Evolutionary conservation across 2,113 vertebrate species (phyloP), one percentile per base, ranked within the genome.

Genomic region (Muscicapa adusta): DNA sequence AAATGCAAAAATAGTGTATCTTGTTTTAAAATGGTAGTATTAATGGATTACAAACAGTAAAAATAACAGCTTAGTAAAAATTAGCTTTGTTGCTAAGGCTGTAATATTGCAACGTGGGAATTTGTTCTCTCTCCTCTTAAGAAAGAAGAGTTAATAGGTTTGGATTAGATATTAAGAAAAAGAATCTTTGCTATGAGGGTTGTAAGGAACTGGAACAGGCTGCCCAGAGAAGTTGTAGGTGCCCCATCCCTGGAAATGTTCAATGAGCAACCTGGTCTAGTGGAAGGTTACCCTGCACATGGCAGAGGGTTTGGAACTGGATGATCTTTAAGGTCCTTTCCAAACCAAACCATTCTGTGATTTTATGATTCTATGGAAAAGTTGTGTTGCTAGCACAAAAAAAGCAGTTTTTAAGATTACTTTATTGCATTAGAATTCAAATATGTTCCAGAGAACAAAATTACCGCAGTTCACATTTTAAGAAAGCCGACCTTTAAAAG

Each of bases 371-470:
- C 47, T 62, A 2, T 42, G 66, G 34, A 61, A 51, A 38, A 78
- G 48, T 58, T 63, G 48, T 60, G 23, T 53, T 78, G 36, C 38
- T 85, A 71, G 48, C 61, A 83, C 29, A 45, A n/a, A n/a, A n/a
- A n/a, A n/a, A n/a, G n/a, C n/a, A n/a, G n/a, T 71, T 92, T 93
- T 62, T 91, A 56, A 40, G 0, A 0, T 43, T 45, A 10, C 50
- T 96, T 96, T 91, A 93, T 88, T 91, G 65, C 34, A 25, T 5
- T 83, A n/a, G 14, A 61, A 70, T 89, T 88, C 36, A 81, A 79
- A 36, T 22, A 15, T 29, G n/a, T 91, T 72, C 91, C 61, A 40
- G 45, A 70, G 50, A 34, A 85, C 43, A 58, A 56, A 76, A 29
- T 14, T 33, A 18, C 26, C 4, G 3, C 72, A 33, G 34, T 33